A percentile compares a stretch with the other conserved stretches of the same genome.
phyloP scores from a whole-genome alignment of 1,140 invertebrate genomes.

The Dendrolimus punctatus region DNA sequence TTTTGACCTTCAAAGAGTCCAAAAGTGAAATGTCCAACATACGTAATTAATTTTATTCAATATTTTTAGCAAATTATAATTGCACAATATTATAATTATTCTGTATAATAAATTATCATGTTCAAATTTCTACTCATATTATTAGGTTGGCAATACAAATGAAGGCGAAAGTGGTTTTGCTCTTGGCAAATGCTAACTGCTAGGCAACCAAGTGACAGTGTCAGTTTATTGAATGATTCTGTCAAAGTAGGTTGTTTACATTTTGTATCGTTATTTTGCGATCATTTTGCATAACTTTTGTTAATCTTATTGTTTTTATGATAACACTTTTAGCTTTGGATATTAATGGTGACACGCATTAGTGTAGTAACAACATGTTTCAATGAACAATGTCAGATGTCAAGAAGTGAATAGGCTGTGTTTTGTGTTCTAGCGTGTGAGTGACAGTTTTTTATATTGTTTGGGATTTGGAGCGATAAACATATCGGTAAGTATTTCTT shows the following conservation, averaged over 20 bases:
- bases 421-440: conserved; percentile 61
- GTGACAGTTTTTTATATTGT: conserved; percentile 65
- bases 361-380: conserved; percentile 38
- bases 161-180: conserved; percentile 52
- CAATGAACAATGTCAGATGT: conserved; percentile 63
- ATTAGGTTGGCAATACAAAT: conserved; percentile 1
- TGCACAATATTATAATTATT: too few species aligned
- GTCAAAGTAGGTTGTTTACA: conserved; percentile 69
- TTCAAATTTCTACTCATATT: not conserved
- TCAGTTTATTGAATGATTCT: conserved; percentile 61
- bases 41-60: too few species aligned
- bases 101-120: too few species aligned
- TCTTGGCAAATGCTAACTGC: conserved; percentile 47
- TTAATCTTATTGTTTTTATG: conserved; percentile 63
- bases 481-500: conserved; percentile 58
- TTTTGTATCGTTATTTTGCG: conserved; percentile 69
- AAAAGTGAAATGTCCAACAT: too few species aligned
- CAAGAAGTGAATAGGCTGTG: conserved; percentile 66
- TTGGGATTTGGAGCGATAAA: conserved; percentile 62
- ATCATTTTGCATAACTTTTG: conserved; percentile 61
- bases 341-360: conserved; percentile 45
- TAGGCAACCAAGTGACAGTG: conserved; percentile 23
- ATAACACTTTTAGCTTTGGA: conserved; percentile 40
- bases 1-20: too few species aligned
- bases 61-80: too few species aligned